phyloP scores from a whole-genome alignment of 2,888 invertebrate species.

The Aleiodes alternator region DNA sequence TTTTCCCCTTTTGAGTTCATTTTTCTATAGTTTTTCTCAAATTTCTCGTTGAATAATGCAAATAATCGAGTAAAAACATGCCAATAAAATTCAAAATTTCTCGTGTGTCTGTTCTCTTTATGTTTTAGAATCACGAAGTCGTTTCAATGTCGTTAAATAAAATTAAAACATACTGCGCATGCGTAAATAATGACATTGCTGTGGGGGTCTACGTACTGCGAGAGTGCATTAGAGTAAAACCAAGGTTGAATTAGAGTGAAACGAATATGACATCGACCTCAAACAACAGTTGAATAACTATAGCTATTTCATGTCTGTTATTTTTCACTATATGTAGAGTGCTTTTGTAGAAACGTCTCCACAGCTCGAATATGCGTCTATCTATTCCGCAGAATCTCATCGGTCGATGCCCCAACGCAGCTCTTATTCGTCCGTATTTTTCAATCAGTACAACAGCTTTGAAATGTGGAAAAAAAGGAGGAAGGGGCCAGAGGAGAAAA shows the following conservation, averaged over 20 bases:
- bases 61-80: neutral
- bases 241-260: slow-evolving; percentile 70
- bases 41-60: too few species aligned
- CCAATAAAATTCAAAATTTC: neutral
- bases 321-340: slow-evolving; percentile 37
- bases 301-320: slow-evolving; percentile 26
- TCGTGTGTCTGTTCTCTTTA: too few species aligned
- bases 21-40: too few species aligned
- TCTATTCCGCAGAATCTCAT: slow-evolving; percentile 34
- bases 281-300: slow-evolving; percentile 32
- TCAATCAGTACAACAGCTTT: slow-evolving; percentile 31
- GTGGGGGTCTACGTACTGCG: slow-evolving; percentile 50
- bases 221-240: slow-evolving; percentile 68
- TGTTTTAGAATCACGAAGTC: neutral
- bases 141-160: slow-evolving; percentile 17
- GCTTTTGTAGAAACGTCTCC: slow-evolving; percentile 15
- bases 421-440: slow-evolving; percentile 28
- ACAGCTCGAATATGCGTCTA: slow-evolving; percentile 21
- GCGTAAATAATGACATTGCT: slow-evolving; percentile 51
- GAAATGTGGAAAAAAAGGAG: neutral
- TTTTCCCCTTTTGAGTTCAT: too few species aligned
- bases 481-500: neutral
- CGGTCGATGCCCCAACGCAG: slow-evolving; percentile 30
- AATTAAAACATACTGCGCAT: neutral
- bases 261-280: slow-evolving; percentile 46